These are phyloP conservation scores for Magallana ariakensis DNA, from an alignment of 1,140 invertebrate species.

Conservation along the genomic window DNA sequence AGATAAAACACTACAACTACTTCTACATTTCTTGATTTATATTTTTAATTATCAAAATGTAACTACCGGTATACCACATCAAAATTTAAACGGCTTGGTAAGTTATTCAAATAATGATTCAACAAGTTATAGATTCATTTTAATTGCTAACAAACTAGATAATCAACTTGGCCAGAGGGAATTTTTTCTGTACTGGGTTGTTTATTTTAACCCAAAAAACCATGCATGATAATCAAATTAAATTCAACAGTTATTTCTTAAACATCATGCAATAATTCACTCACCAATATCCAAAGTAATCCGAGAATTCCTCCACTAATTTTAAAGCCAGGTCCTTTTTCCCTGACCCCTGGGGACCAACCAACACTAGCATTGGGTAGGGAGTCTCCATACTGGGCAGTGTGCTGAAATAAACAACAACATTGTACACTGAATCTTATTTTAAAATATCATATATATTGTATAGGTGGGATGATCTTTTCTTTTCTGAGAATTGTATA, in stretches of 20 bases:
- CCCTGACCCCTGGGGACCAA: constrained; percentile 78
- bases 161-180: neutral
- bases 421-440: neutral
- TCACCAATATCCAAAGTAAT: constrained; percentile 80
- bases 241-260: neutral
- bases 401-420: constrained; percentile 74
- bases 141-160: no score
- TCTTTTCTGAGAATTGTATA: no score
- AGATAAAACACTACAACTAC: no score
- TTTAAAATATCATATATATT: no score
- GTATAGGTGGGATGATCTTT: no score
- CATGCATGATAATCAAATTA: no score
- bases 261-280: constrained; percentile 12
- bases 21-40: no score
- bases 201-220: neutral
- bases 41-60: no score
- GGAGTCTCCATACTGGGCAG: constrained; percentile 78
- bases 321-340: constrained; percentile 77
- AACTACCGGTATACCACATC: no score
- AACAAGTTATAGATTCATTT: no score
- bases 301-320: constrained; percentile 78
- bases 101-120: no score
- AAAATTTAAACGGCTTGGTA: no score
- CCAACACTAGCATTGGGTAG: constrained; percentile 79
- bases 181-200: neutral